Evolutionary conservation across 2,797 vertebrate species (phyloP).

Genomic region (Octomys mimax): DNA sequence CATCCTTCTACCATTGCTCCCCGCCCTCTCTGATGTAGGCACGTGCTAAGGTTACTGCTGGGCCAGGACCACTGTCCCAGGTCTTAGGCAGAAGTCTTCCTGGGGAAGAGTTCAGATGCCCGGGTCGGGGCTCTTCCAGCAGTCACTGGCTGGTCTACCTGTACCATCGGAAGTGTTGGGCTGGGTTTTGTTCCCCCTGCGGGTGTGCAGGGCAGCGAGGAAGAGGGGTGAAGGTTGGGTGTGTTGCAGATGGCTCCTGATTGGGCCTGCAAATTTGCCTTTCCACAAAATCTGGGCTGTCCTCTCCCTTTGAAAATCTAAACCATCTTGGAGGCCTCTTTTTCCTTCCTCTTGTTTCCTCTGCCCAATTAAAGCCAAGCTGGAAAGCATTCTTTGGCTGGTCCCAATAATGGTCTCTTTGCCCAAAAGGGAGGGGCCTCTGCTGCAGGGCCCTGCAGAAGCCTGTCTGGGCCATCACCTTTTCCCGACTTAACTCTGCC

Average conservation of each 20-base stretch:
- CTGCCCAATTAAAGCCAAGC: constrained; percentile 65
- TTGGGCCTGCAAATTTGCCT: background rate
- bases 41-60: background rate
- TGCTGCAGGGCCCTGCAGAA: background rate
- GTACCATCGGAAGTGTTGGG: background rate
- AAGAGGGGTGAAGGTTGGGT: background rate
- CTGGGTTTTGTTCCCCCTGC: background rate
- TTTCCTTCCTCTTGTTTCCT: constrained; percentile 41
- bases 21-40: background rate
- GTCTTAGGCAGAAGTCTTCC: background rate
- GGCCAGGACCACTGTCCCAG: too few species aligned
- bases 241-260: background rate
- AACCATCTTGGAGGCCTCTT: background rate
- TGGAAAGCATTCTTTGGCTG: constrained; percentile 63
- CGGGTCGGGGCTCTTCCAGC: background rate
- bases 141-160: background rate
- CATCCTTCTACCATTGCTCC: too few species aligned
- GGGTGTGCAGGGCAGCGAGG: background rate
- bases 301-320: constrained; percentile 23
- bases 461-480: constrained; percentile 41
- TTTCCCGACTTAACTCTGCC: background rate
- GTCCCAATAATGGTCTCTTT: constrained; percentile 41
- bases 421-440: constrained; percentile 60
- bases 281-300: background rate
- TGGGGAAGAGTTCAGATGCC: too few species aligned